Evolutionary conservation across 2,113 vertebrate species (phyloP), one percentile per base, ranked within the genome.

Genomic region (Phycodurus eques): DNA sequence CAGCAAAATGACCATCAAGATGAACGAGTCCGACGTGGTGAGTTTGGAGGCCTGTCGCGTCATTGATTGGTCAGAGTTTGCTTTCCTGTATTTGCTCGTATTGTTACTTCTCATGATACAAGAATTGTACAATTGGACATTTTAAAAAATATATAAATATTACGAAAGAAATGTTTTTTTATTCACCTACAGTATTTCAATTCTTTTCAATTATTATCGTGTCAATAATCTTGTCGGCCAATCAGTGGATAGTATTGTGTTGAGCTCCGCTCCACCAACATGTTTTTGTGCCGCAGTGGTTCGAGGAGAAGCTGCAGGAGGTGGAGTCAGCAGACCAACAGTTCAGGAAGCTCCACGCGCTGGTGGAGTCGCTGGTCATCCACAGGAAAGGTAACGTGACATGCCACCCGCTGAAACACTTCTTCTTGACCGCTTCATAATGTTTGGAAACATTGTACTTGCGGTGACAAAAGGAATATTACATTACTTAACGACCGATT

Each of bases 1-100:
- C 88, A 99, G 94, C 86, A 99, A 99, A 92, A 99, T 99, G 96
- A 99, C 98, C 86, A 98, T 99, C 85, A 99, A 98, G 93, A 99
- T 99, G 96, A 98, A 99, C 0, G 97, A 99, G 67, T 97, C 96
- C 0, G 97, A 99, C 61, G 91, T 95, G 54, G 98, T 99, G 88
- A 95, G 97, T 85, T 68, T 10, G n/a, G 14, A 8, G 5, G 15
- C 31, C 35, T 39, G 35, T 39, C 6, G 35, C 35, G 35, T 39
- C 35, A 39, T 6, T 39, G 35, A 39, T 39, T 3, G 35, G 6
- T 39, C 35, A 39, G 3, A 6, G 35, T 5, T 39, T 39, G 35
- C 2, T 39, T 39, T 39, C 35, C 35, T 39, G 1, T 39, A 39
- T 39, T 39, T 39, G 3, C 35, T 39, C 6, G 35, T 39, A 39